Base-by-base conservation (phyloP, 2,888 invertebrate genomes). In the Orchestes rusci region DNA sequence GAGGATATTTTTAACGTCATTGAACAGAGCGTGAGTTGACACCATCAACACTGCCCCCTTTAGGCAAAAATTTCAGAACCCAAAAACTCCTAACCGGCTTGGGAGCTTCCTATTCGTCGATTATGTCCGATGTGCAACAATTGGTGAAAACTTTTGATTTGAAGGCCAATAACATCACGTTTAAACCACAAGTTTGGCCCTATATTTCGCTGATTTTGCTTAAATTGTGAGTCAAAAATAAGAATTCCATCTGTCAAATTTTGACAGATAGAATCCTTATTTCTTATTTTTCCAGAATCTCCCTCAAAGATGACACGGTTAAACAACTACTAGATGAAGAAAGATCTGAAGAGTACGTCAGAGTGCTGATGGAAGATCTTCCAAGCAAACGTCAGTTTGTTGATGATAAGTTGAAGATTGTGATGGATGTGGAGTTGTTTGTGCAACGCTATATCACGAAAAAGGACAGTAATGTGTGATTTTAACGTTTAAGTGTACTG, bases 101-200 rank as follows among this genome's bases (percentile, higher is more conserved):
- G 16, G 52, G 50, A 27, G 50, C 43, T 27, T 48, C 46, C 16
- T 56, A 51, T 16, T 39, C 53, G 45, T 51, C 35, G 53, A 59
- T 54, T 56, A 43, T 63, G 17, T 53, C 58, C n/a, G 74, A 77
- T 57, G 63, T 77, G 1, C 63, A 70, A 23, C 57, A 69, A 35
- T 66, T 84, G 38, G 73, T 82, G 0, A 75, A 73, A 51, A 81
- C 81, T 19, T 82, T 83, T 58, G 76, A 77, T 51, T 69, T 86
- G 35, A 76, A 76, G 54, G 77, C 84, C 1, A 72, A 79, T 54
- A 87, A 85, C 60, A 79, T 87, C 20, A 74, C 78, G 59, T 82
- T 85, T 58, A 82, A 80, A 62, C 80, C 82, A 1, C 68, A 73
- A 10, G 78, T 84, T 56, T 85, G 84, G 84, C 80, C 73, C 46